phyloP scores from a whole-genome alignment of 2,113 vertebrate genomes.

The Nesoenas mayeri region DNA sequence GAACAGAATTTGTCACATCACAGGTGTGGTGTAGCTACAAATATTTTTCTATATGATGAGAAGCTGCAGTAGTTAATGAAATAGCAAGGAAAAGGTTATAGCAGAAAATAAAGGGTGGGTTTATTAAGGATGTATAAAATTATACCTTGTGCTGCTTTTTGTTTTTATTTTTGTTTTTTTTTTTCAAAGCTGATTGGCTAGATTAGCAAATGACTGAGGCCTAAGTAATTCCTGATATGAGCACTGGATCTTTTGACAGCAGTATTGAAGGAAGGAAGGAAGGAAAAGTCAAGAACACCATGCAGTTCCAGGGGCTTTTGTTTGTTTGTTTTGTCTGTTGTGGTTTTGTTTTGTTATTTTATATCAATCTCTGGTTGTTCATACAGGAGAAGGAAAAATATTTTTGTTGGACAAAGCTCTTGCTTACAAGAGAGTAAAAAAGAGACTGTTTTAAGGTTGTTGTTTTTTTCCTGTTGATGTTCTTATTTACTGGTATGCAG shows the following conservation, averaged over 20 bases:
- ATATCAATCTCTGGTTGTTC: constrained; percentile 75
- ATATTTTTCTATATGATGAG: constrained; percentile 73
- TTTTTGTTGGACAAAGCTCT: constrained; percentile 80
- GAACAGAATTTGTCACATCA: constrained; percentile 72
- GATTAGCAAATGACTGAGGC: constrained; percentile 75
- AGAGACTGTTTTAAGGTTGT: constrained; percentile 73
- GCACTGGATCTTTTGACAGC: constrained; percentile 80
- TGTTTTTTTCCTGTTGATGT: constrained; percentile 70
- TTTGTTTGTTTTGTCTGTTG: constrained; percentile 68
- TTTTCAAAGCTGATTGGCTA: constrained; percentile 78
- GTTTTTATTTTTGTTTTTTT: constrained; percentile 74
- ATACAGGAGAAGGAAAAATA: constrained; percentile 70
- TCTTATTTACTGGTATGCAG: constrained; percentile 83
- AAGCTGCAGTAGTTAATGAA: constrained; percentile 70
- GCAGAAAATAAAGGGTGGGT: constrained; percentile 73
- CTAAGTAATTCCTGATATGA: constrained; percentile 75
- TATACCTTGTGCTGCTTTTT: constrained; percentile 83
- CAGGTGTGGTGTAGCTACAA: constrained; percentile 74
- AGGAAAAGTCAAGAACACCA: constrained; percentile 71
- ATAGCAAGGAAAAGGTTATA: constrained; percentile 69
- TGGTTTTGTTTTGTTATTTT: constrained; percentile 74
- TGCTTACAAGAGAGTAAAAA: constrained; percentile 74
- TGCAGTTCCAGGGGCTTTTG: constrained; percentile 74
- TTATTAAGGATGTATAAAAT: constrained; percentile 75
- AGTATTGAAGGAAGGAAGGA: constrained; percentile 67